Evolutionary conservation across 2,797 vertebrate species (phyloP).

Genomic region (Pristis pectinata): DNA sequence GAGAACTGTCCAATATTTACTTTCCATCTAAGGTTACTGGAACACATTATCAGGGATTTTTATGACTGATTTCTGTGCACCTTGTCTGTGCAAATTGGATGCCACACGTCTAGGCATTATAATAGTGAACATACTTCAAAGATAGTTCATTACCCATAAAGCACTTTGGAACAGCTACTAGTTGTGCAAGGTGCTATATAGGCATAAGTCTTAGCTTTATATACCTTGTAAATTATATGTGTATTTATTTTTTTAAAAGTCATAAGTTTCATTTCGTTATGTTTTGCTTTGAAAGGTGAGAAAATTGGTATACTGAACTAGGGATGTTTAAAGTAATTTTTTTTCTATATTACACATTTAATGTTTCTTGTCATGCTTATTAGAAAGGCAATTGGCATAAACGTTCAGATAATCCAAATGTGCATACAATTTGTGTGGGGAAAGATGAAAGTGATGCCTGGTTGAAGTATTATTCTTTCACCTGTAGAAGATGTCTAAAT

Average conservation of each 20-base stretch:
- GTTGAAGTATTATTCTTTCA: neutral
- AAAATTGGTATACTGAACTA: neutral
- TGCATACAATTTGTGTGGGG: neutral
- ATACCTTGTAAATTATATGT: neutral
- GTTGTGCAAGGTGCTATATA: neutral
- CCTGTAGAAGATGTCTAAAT: constrained; percentile 21
- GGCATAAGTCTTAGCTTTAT: neutral
- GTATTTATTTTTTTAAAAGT: neutral
- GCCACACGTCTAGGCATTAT: neutral
- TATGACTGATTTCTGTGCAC: neutral
- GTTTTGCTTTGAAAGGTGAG: neutral
- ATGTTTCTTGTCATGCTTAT: constrained; percentile 41
- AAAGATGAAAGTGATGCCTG: neutral
- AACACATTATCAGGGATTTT: neutral
- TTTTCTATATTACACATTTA: constrained; percentile 40
- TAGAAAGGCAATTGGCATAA: constrained; percentile 24
- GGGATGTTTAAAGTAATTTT: neutral
- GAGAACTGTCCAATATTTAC: neutral
- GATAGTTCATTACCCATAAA: neutral
- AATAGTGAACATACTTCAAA: neutral
- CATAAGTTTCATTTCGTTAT: neutral
- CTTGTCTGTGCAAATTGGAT: neutral
- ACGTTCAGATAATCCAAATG: neutral
- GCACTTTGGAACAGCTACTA: neutral
- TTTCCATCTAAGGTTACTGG: neutral